Percentiles rank a stretch among this genome's conserved stretches.
Conservation (phyloP, 1,140 invertebrate species). For the Popillia japonica region DNA sequence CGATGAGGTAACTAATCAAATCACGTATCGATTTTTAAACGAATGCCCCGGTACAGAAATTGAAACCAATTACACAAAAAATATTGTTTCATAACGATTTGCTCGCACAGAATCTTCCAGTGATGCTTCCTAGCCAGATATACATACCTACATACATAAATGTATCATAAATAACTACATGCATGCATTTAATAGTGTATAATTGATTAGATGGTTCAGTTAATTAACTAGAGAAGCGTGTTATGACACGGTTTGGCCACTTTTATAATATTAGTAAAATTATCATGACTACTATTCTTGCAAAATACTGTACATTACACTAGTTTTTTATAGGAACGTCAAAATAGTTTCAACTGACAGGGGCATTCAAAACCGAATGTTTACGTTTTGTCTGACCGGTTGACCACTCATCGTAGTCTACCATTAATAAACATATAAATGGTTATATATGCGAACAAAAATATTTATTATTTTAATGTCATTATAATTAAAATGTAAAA, state of each 20-base stretch:
- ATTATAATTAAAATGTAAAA: no score
- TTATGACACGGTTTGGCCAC: neutral
- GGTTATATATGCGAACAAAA: no score
- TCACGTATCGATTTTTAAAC: slow-evolving; percentile 17
- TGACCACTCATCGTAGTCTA: no score
- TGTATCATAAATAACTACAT: neutral
- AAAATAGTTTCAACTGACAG: no score
- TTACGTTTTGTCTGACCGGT: no score
- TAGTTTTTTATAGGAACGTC: no score
- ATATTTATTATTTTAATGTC: no score
- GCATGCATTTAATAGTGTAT: neutral
- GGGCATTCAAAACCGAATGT: no score
- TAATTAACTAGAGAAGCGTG: neutral
- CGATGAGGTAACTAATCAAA: slow-evolving; percentile 27
- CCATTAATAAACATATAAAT: no score
- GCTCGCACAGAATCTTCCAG: neutral
- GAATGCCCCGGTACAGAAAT: neutral
- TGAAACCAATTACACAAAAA: slow-evolving; percentile 19
- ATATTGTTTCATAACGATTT: neutral
- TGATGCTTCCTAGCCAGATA: neutral
- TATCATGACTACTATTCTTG: no score
- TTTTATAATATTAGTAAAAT: no score
- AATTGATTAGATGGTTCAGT: neutral
- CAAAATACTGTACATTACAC: no score
- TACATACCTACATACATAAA: neutral